phyloP scores from a whole-genome alignment of 2,797 vertebrate genomes.

The Thalassophryne amazonica region DNA sequence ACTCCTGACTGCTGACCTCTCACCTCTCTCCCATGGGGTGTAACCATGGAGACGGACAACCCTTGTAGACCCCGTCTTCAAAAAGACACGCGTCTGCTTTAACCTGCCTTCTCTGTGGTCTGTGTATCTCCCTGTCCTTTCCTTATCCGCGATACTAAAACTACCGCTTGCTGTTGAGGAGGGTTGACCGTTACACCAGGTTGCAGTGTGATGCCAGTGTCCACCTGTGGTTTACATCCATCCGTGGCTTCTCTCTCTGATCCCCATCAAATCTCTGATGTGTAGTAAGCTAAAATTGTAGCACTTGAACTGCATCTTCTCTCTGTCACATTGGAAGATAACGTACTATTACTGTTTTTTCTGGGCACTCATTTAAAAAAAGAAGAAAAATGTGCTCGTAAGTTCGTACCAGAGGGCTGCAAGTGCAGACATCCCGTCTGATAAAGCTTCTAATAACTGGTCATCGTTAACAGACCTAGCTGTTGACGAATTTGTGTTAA shows the following conservation, averaged over 20 bases:
- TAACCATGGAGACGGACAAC: constrained; percentile 99
- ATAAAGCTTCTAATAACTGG: constrained; percentile 58
- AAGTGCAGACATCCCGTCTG: constrained; percentile 52
- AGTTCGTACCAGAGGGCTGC: constrained; percentile 49
- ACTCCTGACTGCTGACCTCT: constrained; percentile 70
- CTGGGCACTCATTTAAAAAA: constrained; percentile 56
- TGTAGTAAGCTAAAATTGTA: constrained; percentile 42
- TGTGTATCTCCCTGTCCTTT: constrained; percentile 41
- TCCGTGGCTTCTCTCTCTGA: constrained; percentile 55
- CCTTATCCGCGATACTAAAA: constrained; percentile 31
- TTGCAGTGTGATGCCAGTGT: constrained; percentile 76
- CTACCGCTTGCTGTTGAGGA: constrained; percentile 50
- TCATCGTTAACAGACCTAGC: constrained; percentile 52
- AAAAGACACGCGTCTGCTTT: constrained; percentile 31
- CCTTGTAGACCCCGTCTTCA: constrained; percentile 69
- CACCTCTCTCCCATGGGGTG: constrained; percentile 86
- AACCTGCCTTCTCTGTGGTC: constrained; percentile 45
- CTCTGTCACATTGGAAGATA: constrained; percentile 26
- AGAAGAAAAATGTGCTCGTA: too few relatives aligned
- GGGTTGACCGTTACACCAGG: constrained; percentile 90
- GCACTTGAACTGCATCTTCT: constrained; percentile 44
- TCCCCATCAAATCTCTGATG: constrained; percentile 37
- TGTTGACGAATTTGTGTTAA: constrained; percentile 38
- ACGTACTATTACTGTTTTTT: constrained; percentile 44
- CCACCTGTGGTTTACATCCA: constrained; percentile 63